Conservation (phyloP, 2,797 vertebrate genomes). For the Phoebastria nigripes region DNA sequence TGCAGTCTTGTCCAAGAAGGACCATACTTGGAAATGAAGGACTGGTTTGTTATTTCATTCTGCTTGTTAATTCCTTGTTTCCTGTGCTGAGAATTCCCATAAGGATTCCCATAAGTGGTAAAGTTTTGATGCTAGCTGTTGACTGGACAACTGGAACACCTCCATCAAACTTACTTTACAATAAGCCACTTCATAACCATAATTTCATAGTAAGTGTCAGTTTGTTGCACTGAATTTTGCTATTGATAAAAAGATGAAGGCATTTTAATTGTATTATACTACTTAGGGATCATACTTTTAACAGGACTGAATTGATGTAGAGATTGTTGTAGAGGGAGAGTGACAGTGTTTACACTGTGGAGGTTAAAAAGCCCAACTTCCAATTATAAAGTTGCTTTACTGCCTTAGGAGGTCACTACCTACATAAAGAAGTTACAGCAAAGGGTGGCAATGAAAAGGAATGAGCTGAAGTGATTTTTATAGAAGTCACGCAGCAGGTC, state of each 20-base stretch:
- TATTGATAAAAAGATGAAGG: not conserved
- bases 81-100: not conserved
- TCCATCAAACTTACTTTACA: not conserved
- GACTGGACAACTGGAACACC: not conserved
- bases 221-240: not conserved
- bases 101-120: not conserved
- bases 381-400: not conserved
- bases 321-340: not conserved
- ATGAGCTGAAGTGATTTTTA: not conserved
- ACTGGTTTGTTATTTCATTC: not conserved
- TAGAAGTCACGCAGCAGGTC: not conserved
- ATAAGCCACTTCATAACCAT: not conserved
- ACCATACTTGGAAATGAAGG: not conserved
- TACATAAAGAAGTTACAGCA: not conserved
- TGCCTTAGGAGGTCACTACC: not conserved
- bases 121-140: not conserved
- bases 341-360: not conserved
- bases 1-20: not conserved
- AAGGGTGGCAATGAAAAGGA: not conserved
- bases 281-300: not conserved
- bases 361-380: not conserved
- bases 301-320: not conserved
- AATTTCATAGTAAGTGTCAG: not conserved
- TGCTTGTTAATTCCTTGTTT: not conserved
- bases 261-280: not conserved